Evolutionary conservation across 2,113 vertebrate genomes (phyloP).

Genomic region (Lota lota): DNA sequence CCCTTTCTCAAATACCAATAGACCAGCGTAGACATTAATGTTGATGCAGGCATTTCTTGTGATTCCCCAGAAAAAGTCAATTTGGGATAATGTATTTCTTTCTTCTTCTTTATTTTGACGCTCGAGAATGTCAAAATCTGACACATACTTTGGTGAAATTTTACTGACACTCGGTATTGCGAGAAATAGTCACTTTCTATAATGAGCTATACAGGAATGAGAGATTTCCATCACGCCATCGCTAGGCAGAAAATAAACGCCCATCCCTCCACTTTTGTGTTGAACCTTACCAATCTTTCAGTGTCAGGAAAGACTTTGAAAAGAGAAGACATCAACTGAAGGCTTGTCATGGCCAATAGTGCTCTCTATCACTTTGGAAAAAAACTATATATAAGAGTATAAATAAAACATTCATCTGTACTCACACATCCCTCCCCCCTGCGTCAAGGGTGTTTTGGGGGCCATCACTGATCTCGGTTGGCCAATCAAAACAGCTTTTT

Average conservation of each 20-base stretch:
- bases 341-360: conserved; percentile 56
- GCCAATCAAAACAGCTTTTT: conserved; percentile 60
- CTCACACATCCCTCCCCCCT: conserved; percentile 57
- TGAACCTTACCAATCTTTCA: conserved; percentile 30
- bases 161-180: conserved; percentile 31
- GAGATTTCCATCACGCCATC: conserved; percentile 20
- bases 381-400: conserved; percentile 65
- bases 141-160: conserved; percentile 15
- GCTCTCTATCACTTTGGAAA: conserved; percentile 57
- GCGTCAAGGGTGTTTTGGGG: conserved; percentile 62
- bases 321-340: conserved; percentile 50
- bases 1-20: background rate
- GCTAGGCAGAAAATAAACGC: conserved; percentile 32
- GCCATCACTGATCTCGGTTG: conserved; percentile 57
- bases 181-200: conserved; percentile 22
- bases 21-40: conserved; percentile 24
- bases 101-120: conserved; percentile 4
- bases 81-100: conserved; percentile 7
- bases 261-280: conserved; percentile 40
- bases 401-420: conserved; percentile 72
- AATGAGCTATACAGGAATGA: conserved; percentile 2
- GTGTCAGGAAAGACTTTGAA: conserved; percentile 55
- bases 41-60: background rate
- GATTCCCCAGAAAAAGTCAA: conserved; percentile 21
- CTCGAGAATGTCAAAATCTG: background rate